Base-by-base conservation (phyloP, 30 jellyfish, hydroid and myxozoan genomes). In the Hydra vulgaris region DNA sequence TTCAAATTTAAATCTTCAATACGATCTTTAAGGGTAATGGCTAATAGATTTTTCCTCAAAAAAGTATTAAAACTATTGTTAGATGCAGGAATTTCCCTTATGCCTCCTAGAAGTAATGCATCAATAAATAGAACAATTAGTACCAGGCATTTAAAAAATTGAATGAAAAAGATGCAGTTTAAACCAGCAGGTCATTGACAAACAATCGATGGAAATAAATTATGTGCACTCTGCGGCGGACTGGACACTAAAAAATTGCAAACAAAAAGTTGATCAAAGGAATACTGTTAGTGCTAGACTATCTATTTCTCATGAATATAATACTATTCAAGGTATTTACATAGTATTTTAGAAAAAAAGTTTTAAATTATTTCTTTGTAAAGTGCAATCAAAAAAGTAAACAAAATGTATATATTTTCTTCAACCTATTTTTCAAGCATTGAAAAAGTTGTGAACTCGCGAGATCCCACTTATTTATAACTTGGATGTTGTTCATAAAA, bases 91-190 rank as follows among this genome's bases (percentile, higher is more conserved):
- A 68, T 68, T 23, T 68, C 16, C 75, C 27, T 68, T 68, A 68
- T 68, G 75, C 75, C 25, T 68, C 27, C 27, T 20, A 68, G 75
- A 68, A 68, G 75, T 68, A 68, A 4, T 23, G 27, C 75, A 68
- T n/a, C 75, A 4, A 68, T n/a, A 68, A 68, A 68, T 68, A 68
- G 75, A 68, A 68, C 75, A 68, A 23, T 68, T 68, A 68, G 75
- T 16, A n/a, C 75, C 75, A 68, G 75, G 75, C 75, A 68, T 68
- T 68, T 68, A n/a, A 23, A 68, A 15, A 68, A 68, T 68, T 40
- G 61, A 12, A 40, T 40, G 61, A 40, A 40, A 40, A 40, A 40
- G 61, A 40, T 40, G 61, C 61, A 40, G 12, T 40, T 40, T 40
- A 40, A 40, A 40, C 61, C 5, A 40, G 61, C 61, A 40, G 61